These are phyloP conservation scores for Caerostris extrusa DNA, from an alignment of 1,140 invertebrate genomes.

Conservation along the genomic window DNA sequence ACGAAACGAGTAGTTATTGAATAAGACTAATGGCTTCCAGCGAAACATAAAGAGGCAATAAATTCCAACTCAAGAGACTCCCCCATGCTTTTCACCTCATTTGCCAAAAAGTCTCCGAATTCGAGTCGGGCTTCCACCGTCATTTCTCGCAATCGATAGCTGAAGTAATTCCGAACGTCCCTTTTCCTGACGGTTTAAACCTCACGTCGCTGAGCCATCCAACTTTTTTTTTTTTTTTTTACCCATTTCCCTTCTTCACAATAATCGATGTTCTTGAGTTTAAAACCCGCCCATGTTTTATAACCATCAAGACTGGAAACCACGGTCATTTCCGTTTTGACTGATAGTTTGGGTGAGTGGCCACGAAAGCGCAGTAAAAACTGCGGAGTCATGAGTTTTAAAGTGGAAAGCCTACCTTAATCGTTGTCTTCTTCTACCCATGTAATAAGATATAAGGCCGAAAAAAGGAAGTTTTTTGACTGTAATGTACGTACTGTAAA, in stretches of 20 bases:
- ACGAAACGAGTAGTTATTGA: too few relatives aligned
- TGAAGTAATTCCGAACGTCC: slow-evolving; percentile 22
- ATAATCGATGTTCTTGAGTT: slow-evolving; percentile 27
- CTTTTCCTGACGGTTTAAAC: not conserved
- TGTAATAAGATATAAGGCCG: not conserved
- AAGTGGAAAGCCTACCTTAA: not conserved
- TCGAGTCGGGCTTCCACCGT: not conserved
- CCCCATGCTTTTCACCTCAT: not conserved
- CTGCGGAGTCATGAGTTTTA: slow-evolving; percentile 12
- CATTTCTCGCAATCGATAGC: slow-evolving; percentile 1
- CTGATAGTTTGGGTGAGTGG: slow-evolving; percentile 1
- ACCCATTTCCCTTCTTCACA: not conserved
- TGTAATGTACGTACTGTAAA: not conserved
- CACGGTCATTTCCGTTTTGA: slow-evolving; percentile 7
- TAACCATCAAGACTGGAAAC: not conserved
- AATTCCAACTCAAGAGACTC: not conserved
- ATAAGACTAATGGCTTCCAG: too few relatives aligned
- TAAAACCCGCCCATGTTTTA: slow-evolving; percentile 7
- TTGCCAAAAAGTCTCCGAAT: not conserved
- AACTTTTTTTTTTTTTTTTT: not conserved
- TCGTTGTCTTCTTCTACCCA: not conserved
- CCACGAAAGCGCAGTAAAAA: not conserved
- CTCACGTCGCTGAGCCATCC: not conserved
- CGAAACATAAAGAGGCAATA: too few relatives aligned
- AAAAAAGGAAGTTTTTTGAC: not conserved